Percentiles rank a stretch among this genome's conserved stretches.
phyloP scores from a whole-genome alignment of 1,140 invertebrate genomes.

The Chymomyza costata region DNA sequence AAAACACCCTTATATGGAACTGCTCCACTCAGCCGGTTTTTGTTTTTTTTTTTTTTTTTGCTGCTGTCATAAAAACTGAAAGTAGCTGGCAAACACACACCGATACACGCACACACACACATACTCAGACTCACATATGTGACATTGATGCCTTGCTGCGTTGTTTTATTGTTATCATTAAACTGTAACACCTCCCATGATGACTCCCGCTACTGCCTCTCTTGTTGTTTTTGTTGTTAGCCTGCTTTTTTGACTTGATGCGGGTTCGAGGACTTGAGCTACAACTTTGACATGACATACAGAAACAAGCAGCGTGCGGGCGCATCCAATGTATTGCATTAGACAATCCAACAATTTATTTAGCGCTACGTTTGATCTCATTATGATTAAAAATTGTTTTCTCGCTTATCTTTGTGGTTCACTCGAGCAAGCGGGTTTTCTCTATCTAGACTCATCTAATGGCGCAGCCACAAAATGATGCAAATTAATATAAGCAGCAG shows the following conservation, averaged over 20 bases:
- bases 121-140: conserved; percentile 31
- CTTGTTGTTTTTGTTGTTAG: conserved; percentile 43
- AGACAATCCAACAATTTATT: too few relatives aligned
- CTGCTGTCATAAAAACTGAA: conserved; percentile 44
- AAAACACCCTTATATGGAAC: conserved; percentile 46
- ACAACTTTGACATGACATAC: conserved; percentile 58
- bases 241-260: not conserved
- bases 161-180: conserved; percentile 74
- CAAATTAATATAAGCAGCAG: conserved; percentile 2
- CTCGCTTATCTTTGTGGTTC: conserved; percentile 47
- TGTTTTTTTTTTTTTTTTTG: conserved; percentile 25
- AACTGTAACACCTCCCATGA: conserved; percentile 52
- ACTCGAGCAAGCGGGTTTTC: conserved; percentile 38
- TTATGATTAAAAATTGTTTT: conserved; percentile 68
- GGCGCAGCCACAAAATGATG: conserved; percentile 49
- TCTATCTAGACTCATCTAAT: too few relatives aligned
- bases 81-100: conserved; percentile 43
- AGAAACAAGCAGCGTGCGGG: conserved; percentile 2
- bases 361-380: conserved; percentile 32
- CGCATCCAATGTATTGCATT: too few relatives aligned
- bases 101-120: conserved; percentile 8
- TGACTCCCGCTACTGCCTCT: not conserved
- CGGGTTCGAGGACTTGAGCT: conserved; percentile 25
- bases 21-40: conserved; percentile 17
- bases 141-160: conserved; percentile 63